Base-by-base conservation (phyloP, 2,888 invertebrate species). In the Cheilosia pagana region DNA sequence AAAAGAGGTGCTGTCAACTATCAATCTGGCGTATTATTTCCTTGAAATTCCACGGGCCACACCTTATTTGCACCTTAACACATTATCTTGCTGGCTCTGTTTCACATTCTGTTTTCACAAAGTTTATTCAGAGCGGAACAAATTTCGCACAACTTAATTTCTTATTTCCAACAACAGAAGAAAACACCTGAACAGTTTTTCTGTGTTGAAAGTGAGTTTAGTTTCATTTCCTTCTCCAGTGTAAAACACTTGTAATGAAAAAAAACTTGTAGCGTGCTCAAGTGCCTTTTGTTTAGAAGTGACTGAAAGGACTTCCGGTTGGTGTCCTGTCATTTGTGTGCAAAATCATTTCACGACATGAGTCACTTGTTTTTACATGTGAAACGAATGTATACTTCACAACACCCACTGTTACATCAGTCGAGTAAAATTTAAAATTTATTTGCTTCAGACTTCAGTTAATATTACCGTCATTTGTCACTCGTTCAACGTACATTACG, bases 401-500 rank as follows among this genome's bases (percentile, higher is more conserved):
- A 4, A 12, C n/a, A n/a, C 39, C 31, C 23, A 43, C 1, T 5
- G 21, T 3, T 50, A 25, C 55, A 53, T 21, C 25, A 67, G 12
- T 8, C 0, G 8, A 8, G 10, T 23, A 10, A 57, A 55, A 70
- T 55, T 52, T 53, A 68, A 60, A 76, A 52, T 41, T 63, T 60
- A 53, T 50, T 39, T 25, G 35, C 45, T 35, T 39, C 57, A 57
- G 62, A 59, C 39, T 65, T 2, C 3, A 6, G 68, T 19, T 53
- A 31, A 25, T 23, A 41, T 48, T 68, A 45, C 45, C 43, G 53
- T 68, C 78, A 78, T 74, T 78, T 83, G 55, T 74, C 57, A 78
- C 43, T 39, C 62, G 35, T 82, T 65, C 71, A 65, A 71, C 41
- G 59, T 14, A 53, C 62, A 67, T 75, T 78, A 83, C 83, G 83